Percentiles rank a stretch among this genome's conserved stretches.
These are phyloP conservation scores for Anhinga rufa DNA, from an alignment of 2,113 vertebrate genomes.

Conservation along the genomic window DNA sequence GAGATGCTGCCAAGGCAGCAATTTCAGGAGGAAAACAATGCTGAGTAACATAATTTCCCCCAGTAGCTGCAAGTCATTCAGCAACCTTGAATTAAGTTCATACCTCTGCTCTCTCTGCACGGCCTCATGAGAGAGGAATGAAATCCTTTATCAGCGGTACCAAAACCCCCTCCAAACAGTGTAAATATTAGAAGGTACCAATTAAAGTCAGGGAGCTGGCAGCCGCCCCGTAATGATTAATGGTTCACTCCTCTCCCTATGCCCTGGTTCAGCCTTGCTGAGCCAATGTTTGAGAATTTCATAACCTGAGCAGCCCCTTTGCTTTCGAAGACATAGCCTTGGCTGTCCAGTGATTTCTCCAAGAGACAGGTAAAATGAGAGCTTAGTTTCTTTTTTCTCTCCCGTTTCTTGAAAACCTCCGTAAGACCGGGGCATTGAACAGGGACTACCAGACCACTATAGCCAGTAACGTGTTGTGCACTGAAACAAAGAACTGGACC, in stretches of 20 bases:
- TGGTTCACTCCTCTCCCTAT: not conserved
- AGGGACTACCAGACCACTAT: rapidly evolving
- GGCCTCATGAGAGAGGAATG: not conserved
- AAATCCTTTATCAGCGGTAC: not conserved
- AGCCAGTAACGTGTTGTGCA: not conserved
- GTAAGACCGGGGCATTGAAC: not conserved
- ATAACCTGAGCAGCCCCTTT: not conserved
- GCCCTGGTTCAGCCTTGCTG: not conserved
- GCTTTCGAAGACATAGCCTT: not conserved
- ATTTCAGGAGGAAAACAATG: conserved; percentile 22
- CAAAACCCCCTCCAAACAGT: not conserved
- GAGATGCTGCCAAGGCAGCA: not conserved
- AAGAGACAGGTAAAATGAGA: not conserved
- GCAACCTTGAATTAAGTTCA: conserved; percentile 17
- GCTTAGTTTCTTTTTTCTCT: not conserved
- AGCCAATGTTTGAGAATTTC: not conserved
- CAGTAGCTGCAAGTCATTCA: conserved; percentile 10
- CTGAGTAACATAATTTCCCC: not conserved
- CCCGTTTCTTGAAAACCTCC: not conserved
- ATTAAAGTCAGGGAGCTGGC: conserved; percentile 26
- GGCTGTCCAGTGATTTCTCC: not conserved
- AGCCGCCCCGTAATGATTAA: conserved; percentile 10
- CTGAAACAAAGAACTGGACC: not conserved
- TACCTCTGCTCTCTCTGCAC: not conserved
- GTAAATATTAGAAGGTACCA: not conserved